These are phyloP conservation scores for Chamaetylas fuelleborni DNA, from an alignment of 2,113 vertebrate species.

Conservation along the genomic window DNA sequence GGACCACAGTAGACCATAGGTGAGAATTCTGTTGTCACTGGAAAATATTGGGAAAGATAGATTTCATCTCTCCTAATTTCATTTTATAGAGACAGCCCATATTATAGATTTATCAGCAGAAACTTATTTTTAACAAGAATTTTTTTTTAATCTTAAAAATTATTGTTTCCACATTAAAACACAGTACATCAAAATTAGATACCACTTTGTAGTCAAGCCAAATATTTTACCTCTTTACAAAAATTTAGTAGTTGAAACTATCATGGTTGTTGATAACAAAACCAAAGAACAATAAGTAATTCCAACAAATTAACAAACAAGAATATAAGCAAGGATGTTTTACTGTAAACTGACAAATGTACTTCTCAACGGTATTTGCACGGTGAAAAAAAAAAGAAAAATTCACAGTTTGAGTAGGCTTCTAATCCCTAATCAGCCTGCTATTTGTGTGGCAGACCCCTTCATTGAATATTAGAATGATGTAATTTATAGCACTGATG, in stretches of 20 bases:
- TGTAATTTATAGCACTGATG: neutral
- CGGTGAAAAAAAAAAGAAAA: neutral
- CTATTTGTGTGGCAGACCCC: neutral
- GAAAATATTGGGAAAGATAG: fast-evolving
- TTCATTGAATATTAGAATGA: neutral
- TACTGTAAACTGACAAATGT: neutral
- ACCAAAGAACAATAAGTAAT: neutral
- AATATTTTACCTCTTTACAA: neutral
- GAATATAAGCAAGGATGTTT: neutral
- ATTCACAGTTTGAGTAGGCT: neutral
- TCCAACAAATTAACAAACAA: neutral
- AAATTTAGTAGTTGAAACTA: neutral
- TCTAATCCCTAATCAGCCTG: neutral
- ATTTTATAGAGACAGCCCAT: neutral
- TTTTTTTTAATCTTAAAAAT: neutral
- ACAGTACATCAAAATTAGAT: neutral
- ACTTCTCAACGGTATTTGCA: neutral
- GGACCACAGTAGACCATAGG: neutral
- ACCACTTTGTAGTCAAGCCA: neutral
- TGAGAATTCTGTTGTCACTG: neutral
- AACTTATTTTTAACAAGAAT: neutral
- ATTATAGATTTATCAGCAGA: neutral
- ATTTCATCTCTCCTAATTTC: neutral
- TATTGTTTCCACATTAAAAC: neutral
- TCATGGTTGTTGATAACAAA: neutral